Evolutionary conservation across 2,797 vertebrate species (phyloP).

Genomic region (Anguilla obscura): DNA sequence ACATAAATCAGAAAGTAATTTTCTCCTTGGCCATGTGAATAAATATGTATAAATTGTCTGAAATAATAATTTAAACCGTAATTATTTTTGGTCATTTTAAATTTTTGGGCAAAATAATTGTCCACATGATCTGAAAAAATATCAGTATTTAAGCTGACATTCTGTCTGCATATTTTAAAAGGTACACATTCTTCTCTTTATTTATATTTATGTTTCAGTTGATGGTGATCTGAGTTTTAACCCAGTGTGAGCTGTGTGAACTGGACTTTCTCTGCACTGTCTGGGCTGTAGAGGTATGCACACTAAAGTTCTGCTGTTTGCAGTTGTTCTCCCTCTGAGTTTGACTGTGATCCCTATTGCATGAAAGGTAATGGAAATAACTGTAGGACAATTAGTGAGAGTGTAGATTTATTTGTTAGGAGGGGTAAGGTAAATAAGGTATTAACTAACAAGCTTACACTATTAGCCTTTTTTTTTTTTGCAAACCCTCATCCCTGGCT

Average conservation of each 20-base stretch:
- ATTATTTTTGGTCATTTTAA: neutral
- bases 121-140: conserved; percentile 53
- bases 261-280: conserved; percentile 56
- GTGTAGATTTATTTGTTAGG: no score
- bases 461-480: no score
- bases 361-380: conserved; percentile 2
- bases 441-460: no score
- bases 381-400: no score
- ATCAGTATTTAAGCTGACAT: conserved; percentile 59
- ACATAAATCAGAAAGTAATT: conserved; percentile 75
- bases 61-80: conserved; percentile 50
- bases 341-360: conserved; percentile 19
- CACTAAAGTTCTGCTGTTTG: conserved; percentile 27
- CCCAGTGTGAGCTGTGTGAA: neutral
- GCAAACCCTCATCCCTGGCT: no score
- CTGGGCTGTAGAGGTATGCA: conserved; percentile 48
- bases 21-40: conserved; percentile 60
- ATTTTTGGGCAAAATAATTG: conserved; percentile 58
- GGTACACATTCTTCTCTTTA: conserved; percentile 20
- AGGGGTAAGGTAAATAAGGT: no score
- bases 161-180: conserved; percentile 30
- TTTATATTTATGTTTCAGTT: conserved; percentile 1
- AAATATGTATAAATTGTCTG: conserved; percentile 64
- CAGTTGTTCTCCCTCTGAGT: conserved; percentile 32
- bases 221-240: neutral